Evolutionary conservation across 2,888 invertebrate species (phyloP).

Genomic region (Drosophila seclusa): DNA sequence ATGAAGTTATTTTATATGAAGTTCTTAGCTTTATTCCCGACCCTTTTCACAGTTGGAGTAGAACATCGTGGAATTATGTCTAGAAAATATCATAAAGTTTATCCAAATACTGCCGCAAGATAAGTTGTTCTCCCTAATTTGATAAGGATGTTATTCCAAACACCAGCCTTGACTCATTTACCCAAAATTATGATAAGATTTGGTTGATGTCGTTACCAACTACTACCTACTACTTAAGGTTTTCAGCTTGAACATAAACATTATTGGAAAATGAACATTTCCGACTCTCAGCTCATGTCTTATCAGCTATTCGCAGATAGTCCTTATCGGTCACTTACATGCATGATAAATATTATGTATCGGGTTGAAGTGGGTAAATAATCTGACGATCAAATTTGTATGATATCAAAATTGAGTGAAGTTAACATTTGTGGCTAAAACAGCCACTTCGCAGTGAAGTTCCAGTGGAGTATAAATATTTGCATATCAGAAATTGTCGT

Average conservation of each 20-base stretch:
- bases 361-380: background rate
- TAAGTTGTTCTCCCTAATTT: background rate
- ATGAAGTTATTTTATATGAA: background rate
- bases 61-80: background rate
- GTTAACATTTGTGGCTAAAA: background rate
- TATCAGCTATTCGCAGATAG: background rate
- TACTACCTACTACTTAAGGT: no score
- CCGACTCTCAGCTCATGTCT: background rate
- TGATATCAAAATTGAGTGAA: background rate
- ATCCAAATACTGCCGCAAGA: background rate
- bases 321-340: background rate
- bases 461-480: slow-evolving; percentile 1
- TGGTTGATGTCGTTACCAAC: background rate
- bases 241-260: background rate
- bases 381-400: background rate
- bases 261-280: background rate
- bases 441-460: background rate
- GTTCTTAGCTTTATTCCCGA: background rate
- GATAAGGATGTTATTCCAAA: background rate
- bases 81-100: background rate
- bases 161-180: background rate
- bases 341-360: background rate
- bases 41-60: background rate
- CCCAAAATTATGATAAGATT: background rate
- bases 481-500: slow-evolving; percentile 38